Percentiles rank a stretch among this genome's conserved stretches.
Evolutionary conservation across 2,888 invertebrate species (phyloP).

Genomic region (Rhingia rostrata): DNA sequence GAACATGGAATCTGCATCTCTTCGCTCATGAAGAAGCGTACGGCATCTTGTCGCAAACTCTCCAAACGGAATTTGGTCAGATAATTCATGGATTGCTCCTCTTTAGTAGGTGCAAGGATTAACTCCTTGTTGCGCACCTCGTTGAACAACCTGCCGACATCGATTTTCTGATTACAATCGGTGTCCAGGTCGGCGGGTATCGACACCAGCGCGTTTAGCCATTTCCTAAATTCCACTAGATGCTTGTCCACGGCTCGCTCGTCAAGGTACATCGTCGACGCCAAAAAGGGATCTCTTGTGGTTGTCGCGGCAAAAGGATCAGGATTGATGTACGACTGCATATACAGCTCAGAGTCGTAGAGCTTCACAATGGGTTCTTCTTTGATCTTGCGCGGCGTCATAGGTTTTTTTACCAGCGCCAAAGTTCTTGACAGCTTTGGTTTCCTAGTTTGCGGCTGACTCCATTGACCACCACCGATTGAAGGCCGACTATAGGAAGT

Average conservation of each 20-base stretch:
- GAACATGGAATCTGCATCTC: constrained; percentile 86
- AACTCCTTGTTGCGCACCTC: constrained; percentile 88
- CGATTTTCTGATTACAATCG: constrained; percentile 86
- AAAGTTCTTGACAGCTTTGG: constrained; percentile 77
- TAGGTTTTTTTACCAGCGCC: constrained; percentile 78
- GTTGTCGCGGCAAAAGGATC: constrained; percentile 84
- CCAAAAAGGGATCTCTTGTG: constrained; percentile 87
- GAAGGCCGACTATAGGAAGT: constrained; percentile 49
- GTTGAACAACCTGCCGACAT: constrained; percentile 90
- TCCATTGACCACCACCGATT: constrained; percentile 77
- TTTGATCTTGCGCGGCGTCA: constrained; percentile 78
- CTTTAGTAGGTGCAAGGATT: constrained; percentile 88
- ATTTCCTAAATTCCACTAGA: constrained; percentile 89
- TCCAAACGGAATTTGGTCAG: constrained; percentile 87
- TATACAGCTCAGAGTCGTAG: constrained; percentile 81
- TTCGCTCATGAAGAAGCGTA: constrained; percentile 86
- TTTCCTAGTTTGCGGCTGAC: constrained; percentile 78
- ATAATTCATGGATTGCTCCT: constrained; percentile 87
- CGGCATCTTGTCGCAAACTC: constrained; percentile 87
- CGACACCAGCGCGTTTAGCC: constrained; percentile 90
- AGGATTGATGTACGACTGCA: constrained; percentile 82
- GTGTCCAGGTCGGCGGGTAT: constrained; percentile 89
- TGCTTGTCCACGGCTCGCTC: constrained; percentile 88
- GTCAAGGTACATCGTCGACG: constrained; percentile 87
- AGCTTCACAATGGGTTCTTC: constrained; percentile 78